Conservation (phyloP, 2,888 invertebrate genomes). For the Caradrina clavipalpis region DNA sequence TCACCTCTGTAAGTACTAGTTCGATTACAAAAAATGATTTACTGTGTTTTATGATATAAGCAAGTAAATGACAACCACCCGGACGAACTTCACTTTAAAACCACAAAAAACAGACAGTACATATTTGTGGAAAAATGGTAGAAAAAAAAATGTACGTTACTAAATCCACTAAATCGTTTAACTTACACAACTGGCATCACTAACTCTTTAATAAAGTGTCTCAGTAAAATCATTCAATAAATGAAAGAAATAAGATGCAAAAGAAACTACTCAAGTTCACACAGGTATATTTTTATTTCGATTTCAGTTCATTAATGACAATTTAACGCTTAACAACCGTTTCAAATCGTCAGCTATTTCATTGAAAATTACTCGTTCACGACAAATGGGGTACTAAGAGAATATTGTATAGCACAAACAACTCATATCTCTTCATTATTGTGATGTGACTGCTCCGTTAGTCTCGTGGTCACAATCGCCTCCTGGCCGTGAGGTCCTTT, state of each 20-base stretch:
- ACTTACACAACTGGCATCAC: background rate
- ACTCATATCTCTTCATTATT: background rate
- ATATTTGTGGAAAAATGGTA: background rate
- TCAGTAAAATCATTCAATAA: background rate
- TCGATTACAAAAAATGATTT: background rate
- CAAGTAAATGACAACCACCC: background rate
- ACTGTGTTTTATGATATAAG: background rate
- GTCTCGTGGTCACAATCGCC: no score
- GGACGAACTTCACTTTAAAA: background rate
- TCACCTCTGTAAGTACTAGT: no score
- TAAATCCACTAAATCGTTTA: no score
- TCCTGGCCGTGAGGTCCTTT: no score
- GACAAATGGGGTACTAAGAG: slow-evolving; percentile 8
- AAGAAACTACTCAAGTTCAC: slow-evolving; percentile 37
- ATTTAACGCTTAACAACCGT: slow-evolving; percentile 50
- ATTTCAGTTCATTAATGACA: slow-evolving; percentile 37
- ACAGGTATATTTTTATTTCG: slow-evolving; percentile 36
- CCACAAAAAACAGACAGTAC: background rate
- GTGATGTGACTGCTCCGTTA: no score
- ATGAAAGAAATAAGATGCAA: background rate
- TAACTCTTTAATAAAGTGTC: background rate
- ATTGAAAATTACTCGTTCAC: slow-evolving; percentile 36
- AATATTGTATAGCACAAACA: slow-evolving; percentile 21
- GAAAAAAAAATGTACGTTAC: background rate
- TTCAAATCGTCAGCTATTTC: slow-evolving; percentile 34